Evolutionary conservation across 2,888 invertebrate genomes (phyloP).

Genomic region (Coecobrya sp.): DNA sequence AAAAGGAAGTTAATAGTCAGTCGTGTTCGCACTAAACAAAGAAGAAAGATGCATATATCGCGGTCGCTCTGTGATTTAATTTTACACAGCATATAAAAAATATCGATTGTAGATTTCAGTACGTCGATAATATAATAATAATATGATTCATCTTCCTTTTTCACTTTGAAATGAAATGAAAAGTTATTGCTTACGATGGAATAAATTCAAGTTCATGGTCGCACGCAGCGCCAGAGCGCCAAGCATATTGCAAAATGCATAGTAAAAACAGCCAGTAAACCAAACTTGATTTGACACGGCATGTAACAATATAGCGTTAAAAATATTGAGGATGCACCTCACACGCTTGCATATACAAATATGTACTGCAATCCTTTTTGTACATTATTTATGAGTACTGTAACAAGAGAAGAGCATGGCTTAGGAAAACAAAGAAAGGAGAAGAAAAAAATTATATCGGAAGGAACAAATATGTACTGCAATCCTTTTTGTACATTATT

Average conservation of each 20-base stretch:
- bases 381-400: neutral
- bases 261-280: constrained; percentile 35
- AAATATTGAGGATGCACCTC: constrained; percentile 11
- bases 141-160: constrained; percentile 54
- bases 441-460: constrained; percentile 34
- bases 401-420: neutral
- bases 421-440: constrained; percentile 50
- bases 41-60: neutral
- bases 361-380: neutral
- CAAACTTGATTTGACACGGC: neutral
- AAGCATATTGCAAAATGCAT: constrained; percentile 43
- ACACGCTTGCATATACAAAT: neutral
- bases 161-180: constrained; percentile 66
- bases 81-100: neutral
- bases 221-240: constrained; percentile 21
- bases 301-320: neutral
- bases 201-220: constrained; percentile 81
- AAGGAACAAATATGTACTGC: constrained; percentile 53
- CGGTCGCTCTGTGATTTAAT: neutral
- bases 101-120: neutral
- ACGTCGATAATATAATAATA: constrained; percentile 29
- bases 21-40: neutral
- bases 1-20: constrained; percentile 46
- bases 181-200: constrained; percentile 69
- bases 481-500: neutral